Conservation (phyloP, 1,140 invertebrate species). For the Thaumatotibia leucotreta region DNA sequence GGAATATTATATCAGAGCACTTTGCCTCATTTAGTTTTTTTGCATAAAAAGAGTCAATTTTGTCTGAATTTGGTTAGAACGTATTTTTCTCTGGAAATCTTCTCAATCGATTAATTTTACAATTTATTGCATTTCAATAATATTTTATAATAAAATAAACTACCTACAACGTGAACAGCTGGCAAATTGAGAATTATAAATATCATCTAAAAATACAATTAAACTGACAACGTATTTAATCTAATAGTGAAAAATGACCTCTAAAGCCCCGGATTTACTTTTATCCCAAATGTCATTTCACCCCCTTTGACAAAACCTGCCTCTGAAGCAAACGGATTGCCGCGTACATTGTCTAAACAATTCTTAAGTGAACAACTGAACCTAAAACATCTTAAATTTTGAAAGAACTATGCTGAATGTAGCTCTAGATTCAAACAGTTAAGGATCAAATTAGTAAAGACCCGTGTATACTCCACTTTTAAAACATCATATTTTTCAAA, state of each 20-base stretch:
- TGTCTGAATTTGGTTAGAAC: not conserved
- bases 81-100: not conserved
- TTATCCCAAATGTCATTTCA: constrained; percentile 71
- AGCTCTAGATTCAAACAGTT: not conserved
- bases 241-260: constrained; percentile 57
- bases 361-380: constrained; percentile 57
- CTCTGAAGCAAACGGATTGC: constrained; percentile 67
- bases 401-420: not conserved
- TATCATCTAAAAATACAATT: not conserved
- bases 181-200: constrained; percentile 17
- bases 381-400: constrained; percentile 1
- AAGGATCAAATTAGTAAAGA: not conserved
- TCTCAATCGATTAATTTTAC: too few species aligned
- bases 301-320: constrained; percentile 67
- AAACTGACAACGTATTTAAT: not conserved
- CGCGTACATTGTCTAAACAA: constrained; percentile 70
- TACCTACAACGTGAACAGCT: too few species aligned
- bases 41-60: not conserved
- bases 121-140: too few species aligned
- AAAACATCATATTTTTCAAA: constrained; percentile 23
- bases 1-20: constrained; percentile 48
- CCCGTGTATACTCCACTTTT: not conserved
- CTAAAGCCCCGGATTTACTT: constrained; percentile 54
- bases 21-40: constrained; percentile 22
- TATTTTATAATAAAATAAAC: too few species aligned